Conservation (phyloP, 2,797 vertebrate genomes). For the Nyctalus aviator region DNA sequence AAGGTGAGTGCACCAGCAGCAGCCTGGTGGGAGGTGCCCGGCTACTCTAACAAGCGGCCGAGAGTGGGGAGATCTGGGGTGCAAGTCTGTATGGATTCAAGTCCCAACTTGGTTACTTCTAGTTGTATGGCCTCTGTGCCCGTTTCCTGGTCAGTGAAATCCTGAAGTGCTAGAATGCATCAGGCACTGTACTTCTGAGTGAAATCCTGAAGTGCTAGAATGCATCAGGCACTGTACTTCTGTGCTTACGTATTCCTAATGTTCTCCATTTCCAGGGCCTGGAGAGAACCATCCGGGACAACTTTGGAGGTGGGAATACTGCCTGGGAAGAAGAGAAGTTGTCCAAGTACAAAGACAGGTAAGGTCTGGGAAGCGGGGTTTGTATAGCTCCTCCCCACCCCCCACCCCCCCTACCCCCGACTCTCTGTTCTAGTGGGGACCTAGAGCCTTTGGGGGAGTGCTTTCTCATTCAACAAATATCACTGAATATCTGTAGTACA, state of each 20-base stretch:
- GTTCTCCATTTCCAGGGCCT: constrained; percentile 90
- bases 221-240: neutral
- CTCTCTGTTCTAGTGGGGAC: neutral
- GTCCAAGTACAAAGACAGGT: constrained; percentile 97
- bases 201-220: constrained; percentile 21
- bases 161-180: neutral
- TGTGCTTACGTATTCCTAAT: neutral
- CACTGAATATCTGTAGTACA: neutral
- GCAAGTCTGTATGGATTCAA: neutral
- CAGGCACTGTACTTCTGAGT: neutral
- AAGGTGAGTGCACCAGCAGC: constrained; percentile 88
- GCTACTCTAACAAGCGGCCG: neutral
- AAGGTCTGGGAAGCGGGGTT: neutral
- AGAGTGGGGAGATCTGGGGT: neutral
- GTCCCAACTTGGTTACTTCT: neutral
- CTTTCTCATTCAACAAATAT: neutral
- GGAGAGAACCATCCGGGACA: constrained; percentile 94
- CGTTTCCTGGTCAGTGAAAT: constrained; percentile 25
- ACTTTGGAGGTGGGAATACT: constrained; percentile 98
- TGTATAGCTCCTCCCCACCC: too few relatives aligned
- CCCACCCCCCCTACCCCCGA: too few relatives aligned
- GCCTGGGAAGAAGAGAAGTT: constrained; percentile 99
- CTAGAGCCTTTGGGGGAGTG: neutral
- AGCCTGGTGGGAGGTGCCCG: neutral
- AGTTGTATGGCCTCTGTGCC: neutral